Base-by-base conservation (phyloP, 2,888 invertebrate genomes). In the Serripes groenlandicus region DNA sequence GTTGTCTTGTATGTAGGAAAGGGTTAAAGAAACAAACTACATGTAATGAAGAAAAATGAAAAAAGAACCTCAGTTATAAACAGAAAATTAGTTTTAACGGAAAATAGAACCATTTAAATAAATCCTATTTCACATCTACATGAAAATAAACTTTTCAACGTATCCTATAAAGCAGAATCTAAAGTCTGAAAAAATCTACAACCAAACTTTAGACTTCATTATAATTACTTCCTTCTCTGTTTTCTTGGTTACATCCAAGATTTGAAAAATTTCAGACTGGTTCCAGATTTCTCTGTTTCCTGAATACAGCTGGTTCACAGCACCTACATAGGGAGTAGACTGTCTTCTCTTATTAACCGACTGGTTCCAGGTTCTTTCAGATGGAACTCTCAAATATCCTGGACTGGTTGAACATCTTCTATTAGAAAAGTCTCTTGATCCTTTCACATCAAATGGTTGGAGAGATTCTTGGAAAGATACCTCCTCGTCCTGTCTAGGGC, bases 311-410 rank as follows among this genome's bases (percentile, higher is more conserved):
- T 42, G 66, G 66, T 66, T 42, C 66, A n/a, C 66, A 42, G 3
- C 21, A 26, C 66, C 66, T 42, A 66, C 66, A 37, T 34, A 66
- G 9, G 66, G 66, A 23, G 66, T 66, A 42, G 66, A 66, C 37
- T 66, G 66, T 66, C 66, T 37, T 32, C 66, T 66, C 42, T 42
- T 66, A 23, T 23, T 28, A 3, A 35, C 66, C 37, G 34, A 66
- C 28, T 28, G n/a, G 42, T 42, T 66, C 66, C 66, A 66, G 26
- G 66, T 37, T 37, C 9, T 35, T 66, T 66, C 66, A 26, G 66
- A 66, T 18, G 66, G 66, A 28, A 66, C 42, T 28, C 42, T 21
- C 5, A 35, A 28, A 5, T 35, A 21, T 15, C 28, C 66, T 66
- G 42, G 35, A 11, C 56, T 56, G 56, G 26, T 35, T 42, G 66